Evolutionary conservation across 2,888 invertebrate species (phyloP).

Genomic region (Eurytoma adleriae): DNA sequence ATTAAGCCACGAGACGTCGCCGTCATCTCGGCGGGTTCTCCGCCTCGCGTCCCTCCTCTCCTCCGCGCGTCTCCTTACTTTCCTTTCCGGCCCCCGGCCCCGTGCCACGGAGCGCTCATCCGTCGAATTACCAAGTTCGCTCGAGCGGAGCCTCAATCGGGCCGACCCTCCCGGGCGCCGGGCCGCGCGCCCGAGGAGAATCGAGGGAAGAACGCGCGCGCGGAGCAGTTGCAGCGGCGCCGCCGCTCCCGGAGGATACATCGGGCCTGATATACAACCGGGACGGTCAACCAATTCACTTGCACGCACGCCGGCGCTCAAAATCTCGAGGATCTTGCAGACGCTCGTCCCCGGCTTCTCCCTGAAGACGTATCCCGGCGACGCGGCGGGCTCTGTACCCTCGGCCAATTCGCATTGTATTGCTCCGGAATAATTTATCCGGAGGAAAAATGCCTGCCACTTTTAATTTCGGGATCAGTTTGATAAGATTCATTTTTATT

Average conservation of each 20-base stretch:
- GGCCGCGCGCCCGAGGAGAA: not conserved
- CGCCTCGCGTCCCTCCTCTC: not conserved
- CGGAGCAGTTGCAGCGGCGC: not conserved
- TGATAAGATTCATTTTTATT: no score
- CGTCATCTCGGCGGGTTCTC: not conserved
- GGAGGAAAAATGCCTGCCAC: no score
- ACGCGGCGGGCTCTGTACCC: no score
- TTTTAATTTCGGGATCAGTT: no score
- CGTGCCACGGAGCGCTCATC: constrained; percentile 32
- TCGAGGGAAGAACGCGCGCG: constrained; percentile 4
- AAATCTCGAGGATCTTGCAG: no score
- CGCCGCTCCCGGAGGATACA: constrained; percentile 19
- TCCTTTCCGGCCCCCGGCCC: constrained; percentile 1
- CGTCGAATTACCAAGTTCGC: constrained; percentile 50
- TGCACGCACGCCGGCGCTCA: not conserved
- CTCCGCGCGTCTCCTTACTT: not conserved
- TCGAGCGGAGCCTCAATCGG: constrained; percentile 14
- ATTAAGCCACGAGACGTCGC: constrained; percentile 17
- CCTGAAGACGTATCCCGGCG: not conserved
- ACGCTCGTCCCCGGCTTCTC: not conserved
- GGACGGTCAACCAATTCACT: constrained; percentile 33
- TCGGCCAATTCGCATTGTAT: no score
- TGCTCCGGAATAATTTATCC: no score
- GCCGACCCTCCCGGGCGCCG: not conserved
- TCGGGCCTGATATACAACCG: constrained; percentile 13